These are phyloP conservation scores for Sturmia bella DNA, from an alignment of 2,888 invertebrate genomes.

Conservation along the genomic window DNA sequence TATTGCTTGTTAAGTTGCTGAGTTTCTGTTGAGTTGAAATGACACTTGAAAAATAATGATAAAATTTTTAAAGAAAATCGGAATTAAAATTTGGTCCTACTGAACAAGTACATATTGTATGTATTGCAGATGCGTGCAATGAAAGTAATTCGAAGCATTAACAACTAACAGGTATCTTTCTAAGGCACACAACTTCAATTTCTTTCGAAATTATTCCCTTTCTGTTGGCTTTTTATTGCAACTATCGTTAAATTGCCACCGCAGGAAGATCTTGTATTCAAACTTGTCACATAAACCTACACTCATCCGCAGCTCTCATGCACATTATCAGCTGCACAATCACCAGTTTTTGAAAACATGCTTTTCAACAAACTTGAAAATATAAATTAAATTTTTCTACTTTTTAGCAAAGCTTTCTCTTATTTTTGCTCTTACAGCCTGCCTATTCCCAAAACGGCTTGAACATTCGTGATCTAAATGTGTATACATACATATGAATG, in stretches of 20 bases:
- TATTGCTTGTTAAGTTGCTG: slow-evolving; percentile 54
- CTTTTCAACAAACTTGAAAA: slow-evolving; percentile 13
- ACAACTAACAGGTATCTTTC: slow-evolving; percentile 35
- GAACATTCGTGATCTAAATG: slow-evolving; percentile 2
- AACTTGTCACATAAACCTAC: slow-evolving; percentile 55
- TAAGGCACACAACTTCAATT: slow-evolving; percentile 23
- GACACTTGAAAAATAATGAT: slow-evolving; percentile 18
- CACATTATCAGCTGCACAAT: slow-evolving; percentile 11
- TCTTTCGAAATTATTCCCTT: slow-evolving; percentile 16
- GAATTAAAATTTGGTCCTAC: slow-evolving; percentile 44
- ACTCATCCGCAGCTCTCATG: slow-evolving; percentile 1
- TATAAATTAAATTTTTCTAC: slow-evolving; percentile 1
- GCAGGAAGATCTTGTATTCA: slow-evolving; percentile 24
- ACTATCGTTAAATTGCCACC: slow-evolving; percentile 37
- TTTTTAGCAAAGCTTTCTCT: slow-evolving; percentile 48
- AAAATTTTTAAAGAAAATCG: slow-evolving; percentile 5
- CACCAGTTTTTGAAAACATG: background rate
- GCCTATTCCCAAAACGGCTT: slow-evolving; percentile 10
- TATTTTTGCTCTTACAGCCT: slow-evolving; percentile 4
- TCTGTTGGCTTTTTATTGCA: slow-evolving; percentile 17
- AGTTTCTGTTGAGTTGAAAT: slow-evolving; percentile 31
- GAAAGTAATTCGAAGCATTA: background rate
- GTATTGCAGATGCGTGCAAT: background rate
- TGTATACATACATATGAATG: too few species aligned
- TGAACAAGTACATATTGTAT: background rate